Evolutionary conservation across 2,113 vertebrate species (phyloP).

Genomic region (Phrynosoma platyrhinos): DNA sequence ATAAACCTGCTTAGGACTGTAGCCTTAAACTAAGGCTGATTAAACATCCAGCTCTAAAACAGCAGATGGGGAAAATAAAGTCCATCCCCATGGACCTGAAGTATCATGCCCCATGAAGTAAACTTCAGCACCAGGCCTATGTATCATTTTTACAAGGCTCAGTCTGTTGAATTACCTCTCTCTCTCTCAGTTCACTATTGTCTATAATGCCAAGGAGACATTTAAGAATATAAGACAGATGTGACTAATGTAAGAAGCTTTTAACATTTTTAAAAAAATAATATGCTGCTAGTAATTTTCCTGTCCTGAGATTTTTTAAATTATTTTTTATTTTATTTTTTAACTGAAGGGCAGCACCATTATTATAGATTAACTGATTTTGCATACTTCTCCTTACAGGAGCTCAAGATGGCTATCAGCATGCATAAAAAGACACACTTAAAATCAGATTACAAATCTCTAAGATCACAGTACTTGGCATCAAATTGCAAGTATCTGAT

Average conservation of each 20-base stretch:
- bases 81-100: background rate
- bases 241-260: background rate
- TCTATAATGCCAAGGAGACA: background rate
- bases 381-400: no score
- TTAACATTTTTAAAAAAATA: background rate
- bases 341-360: background rate
- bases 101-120: background rate
- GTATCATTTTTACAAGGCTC: no score
- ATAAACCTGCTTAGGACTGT: background rate
- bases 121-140: background rate
- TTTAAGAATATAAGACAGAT: background rate
- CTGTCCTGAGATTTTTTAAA: background rate
- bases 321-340: no score
- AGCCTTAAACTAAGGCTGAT: background rate
- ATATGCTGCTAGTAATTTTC: background rate
- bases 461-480: no score
- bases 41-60: background rate
- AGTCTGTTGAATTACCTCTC: no score
- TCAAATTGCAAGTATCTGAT: no score
- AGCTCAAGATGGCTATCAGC: no score
- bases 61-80: background rate
- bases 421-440: no score
- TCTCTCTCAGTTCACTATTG: background rate
- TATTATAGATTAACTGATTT: no score
- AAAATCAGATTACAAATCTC: no score